Percentiles rank a stretch among this genome's conserved stretches.
These are phyloP conservation scores for Hippocampus comes DNA, from an alignment of 2,113 vertebrate genomes.

Conservation along the genomic window DNA sequence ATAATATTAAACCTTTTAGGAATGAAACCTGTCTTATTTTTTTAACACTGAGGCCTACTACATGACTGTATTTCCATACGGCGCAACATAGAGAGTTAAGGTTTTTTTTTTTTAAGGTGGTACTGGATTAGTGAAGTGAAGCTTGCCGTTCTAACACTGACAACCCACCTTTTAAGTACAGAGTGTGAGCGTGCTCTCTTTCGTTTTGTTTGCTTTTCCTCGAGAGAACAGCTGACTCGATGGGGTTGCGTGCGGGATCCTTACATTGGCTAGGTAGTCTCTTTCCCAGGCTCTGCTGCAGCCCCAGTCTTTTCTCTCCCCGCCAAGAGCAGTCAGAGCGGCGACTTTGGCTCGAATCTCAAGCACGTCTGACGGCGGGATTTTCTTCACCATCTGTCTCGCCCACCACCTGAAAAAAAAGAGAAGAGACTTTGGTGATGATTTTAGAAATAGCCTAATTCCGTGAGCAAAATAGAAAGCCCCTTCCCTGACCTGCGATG, in stretches of 20 bases:
- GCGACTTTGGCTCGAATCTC: conserved; percentile 89
- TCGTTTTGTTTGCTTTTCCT: not conserved
- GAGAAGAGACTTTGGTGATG: not conserved
- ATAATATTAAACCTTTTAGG: too few species aligned
- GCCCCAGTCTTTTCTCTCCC: conserved; percentile 81
- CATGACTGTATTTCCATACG: too few species aligned
- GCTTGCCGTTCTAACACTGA: too few species aligned
- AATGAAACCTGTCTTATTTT: too few species aligned
- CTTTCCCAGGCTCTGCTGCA: conserved; percentile 76
- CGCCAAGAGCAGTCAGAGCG: conserved; percentile 73
- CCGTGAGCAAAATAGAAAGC: not conserved
- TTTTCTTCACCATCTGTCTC: conserved; percentile 86
- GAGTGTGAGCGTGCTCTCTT: too few species aligned
- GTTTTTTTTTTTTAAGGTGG: too few species aligned
- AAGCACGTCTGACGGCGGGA: conserved; percentile 85
- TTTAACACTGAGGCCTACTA: too few species aligned
- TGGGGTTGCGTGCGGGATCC: conserved; percentile 28
- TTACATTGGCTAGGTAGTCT: conserved; percentile 85
- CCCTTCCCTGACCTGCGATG: conserved; percentile 76
- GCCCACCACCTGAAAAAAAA: conserved; percentile 83
- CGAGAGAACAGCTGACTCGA: not conserved
- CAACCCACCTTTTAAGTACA: too few species aligned
- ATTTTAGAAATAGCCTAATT: not conserved
- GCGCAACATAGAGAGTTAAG: too few species aligned
- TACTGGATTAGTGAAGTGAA: too few species aligned